These are phyloP conservation scores for Carcharodon carcharias DNA, from an alignment of 2,797 vertebrate genomes.

Conservation along the genomic window DNA sequence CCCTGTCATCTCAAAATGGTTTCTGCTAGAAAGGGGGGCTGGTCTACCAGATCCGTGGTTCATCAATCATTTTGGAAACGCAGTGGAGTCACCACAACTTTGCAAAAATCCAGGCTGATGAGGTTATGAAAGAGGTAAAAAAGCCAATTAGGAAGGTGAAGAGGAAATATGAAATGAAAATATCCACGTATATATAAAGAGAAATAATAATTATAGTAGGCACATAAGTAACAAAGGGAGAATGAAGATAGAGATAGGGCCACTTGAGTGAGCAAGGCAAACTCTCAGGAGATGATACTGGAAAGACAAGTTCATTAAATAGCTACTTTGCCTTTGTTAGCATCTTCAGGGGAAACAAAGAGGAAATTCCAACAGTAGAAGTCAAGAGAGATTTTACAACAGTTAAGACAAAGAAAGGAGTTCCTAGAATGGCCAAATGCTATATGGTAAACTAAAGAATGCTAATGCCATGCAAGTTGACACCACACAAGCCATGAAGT, in stretches of 20 bases:
- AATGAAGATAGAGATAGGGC: neutral
- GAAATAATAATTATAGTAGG: neutral
- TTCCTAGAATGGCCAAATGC: neutral
- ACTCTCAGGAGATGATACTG: neutral
- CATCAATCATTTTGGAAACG: too few relatives aligned
- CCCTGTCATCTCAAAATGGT: too few relatives aligned
- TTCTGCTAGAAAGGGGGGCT: too few relatives aligned
- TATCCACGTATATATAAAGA: neutral
- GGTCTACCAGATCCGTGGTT: too few relatives aligned
- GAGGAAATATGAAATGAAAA: neutral
- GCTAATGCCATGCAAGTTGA: neutral
- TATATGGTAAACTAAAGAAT: neutral
- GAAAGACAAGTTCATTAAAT: neutral
- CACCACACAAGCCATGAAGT: neutral
- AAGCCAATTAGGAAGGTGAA: neutral
- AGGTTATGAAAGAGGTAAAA: neutral
- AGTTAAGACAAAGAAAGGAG: neutral
- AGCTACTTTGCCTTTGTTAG: neutral
- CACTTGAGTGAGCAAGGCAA: neutral
- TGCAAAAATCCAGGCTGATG: too few relatives aligned
- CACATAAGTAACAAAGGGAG: neutral
- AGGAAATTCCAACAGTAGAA: neutral
- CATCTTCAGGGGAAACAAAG: neutral
- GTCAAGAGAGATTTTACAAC: neutral
- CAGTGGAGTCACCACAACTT: too few relatives aligned